Evolutionary conservation across 2,797 vertebrate species (phyloP), one percentile per base, ranked within the genome.

Genomic region (Rachycentron canadum): DNA sequence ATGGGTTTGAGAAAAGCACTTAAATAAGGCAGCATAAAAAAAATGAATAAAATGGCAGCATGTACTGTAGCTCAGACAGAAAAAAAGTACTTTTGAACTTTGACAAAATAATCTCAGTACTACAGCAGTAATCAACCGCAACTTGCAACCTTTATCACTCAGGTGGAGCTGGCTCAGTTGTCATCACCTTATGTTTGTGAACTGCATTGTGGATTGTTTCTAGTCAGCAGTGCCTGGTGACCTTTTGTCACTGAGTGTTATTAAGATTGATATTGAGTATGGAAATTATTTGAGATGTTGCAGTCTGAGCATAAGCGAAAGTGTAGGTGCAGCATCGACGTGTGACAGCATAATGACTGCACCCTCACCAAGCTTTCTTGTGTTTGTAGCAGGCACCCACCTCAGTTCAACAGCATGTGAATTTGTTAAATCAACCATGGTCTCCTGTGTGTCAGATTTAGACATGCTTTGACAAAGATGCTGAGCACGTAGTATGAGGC

Each of bases 401-500:
- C 58, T 66, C 23, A 5, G 21, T 69, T 68, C 25, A 72, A 52
- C 73, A 76, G 32, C 53, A 36, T 21, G 61, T 56, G 16, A 36
- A 56, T 66, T 64, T 70, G 76, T 52, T 69, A 43, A 59, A 78
- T 64, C 68, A 76, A 59, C 23, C 28, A 28, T 49, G 47, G 56
- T 25, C 26, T 61, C 53, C 49, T 19, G 53, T 58, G 67, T 49
- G 55, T 79, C 66, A 72, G 45, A 59, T 63, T 68, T 49, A 36
- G 52, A 68, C 58, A 61, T 43, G 58, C 26, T 26, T 36, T 67
- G 68, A 78, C 56, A 69, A 70, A 61, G 57, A 65, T 47, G 34
- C 64, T 11, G 61, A 78, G 67, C 76, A 71, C 67, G 52, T 57
- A n/a, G 34, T 73, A 28, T 40, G 36, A 60, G 61, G 72, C 68